Evolutionary conservation across 2,888 invertebrate species (phyloP).

Genomic region (Drosophila colorata): DNA sequence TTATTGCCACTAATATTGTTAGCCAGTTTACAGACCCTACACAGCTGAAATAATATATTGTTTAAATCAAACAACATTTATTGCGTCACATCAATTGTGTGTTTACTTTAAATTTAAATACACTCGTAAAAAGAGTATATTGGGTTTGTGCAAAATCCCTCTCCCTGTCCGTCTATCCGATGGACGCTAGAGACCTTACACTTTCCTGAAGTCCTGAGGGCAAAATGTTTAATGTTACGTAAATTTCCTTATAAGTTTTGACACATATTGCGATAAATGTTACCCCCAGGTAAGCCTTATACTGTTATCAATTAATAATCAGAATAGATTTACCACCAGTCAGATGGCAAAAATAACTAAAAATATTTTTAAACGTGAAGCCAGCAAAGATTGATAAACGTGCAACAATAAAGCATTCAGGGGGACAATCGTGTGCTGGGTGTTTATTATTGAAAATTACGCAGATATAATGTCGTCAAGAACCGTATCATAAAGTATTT

Average conservation of each 20-base stretch:
- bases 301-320: conserved; percentile 7
- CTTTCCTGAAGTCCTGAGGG: no score
- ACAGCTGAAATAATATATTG: not conserved
- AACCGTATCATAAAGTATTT: conserved; percentile 68
- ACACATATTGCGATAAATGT: conserved; percentile 13
- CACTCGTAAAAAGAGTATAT: no score
- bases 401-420: conserved; percentile 5
- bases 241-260: not conserved
- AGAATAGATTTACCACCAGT: conserved; percentile 9
- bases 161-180: no score
- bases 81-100: not conserved
- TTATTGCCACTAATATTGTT: not conserved
- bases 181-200: no score
- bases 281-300: conserved; percentile 8
- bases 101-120: not conserved
- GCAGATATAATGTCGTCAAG: conserved; percentile 66
- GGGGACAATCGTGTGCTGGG: not conserved
- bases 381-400: conserved; percentile 11
- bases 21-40: not conserved
- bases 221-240: no score
- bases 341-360: not conserved
- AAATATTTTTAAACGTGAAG: conserved; percentile 7
- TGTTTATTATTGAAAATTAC: conserved; percentile 38
- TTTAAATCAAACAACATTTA: not conserved
- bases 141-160: no score